Evolutionary conservation across 2,888 invertebrate species (phyloP), one percentile per base, ranked within the genome.

Genomic region (Cabera pusaria): DNA sequence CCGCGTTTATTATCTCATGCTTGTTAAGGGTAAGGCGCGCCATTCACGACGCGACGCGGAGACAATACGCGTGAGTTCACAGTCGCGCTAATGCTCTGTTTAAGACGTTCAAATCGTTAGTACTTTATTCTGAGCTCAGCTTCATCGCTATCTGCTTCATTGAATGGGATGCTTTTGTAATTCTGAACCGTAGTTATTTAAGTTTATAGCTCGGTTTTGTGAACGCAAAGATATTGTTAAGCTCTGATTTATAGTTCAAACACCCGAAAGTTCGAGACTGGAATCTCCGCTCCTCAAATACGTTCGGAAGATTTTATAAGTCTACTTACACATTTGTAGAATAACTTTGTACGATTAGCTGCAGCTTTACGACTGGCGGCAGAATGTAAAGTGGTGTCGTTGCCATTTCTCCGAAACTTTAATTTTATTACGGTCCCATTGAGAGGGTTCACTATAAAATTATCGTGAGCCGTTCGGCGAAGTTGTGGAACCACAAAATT

Each of bases 61-160:
- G 52, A 57, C 56, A 55, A 53, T 55, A 51, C 48, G 48, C 43
- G 49, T 39, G 35, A 49, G 44, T 45, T 50, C 44, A 53, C 48
- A 44, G 38, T 52, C 48, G 49, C 52, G 45, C 49, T 52, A 52
- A 54, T 50, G 50, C 36, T 33, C 49, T 51, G 49, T 45, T 49
- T 47, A 50, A 49, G 54, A 51, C 50, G 51, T 34, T 49, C 32
- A 44, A 52, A 51, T 56, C 50, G 50, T 53, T 53, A 53, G 53
- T 50, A 50, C 50, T 53, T 53, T 50, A 48, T 48, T 46, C 33
- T 41, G 22, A 40, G 48, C 47, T 48, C 42, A 37, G 48, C 49
- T 49, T 48, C 49, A 49, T 48, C 43, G 49, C 49, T 47, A 39
- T 45, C 42, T 51, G 45, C 46, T 43, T 40, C 48, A 44, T 44